phyloP scores from a whole-genome alignment of 2,888 invertebrate species.

The Drosophila cognata region DNA sequence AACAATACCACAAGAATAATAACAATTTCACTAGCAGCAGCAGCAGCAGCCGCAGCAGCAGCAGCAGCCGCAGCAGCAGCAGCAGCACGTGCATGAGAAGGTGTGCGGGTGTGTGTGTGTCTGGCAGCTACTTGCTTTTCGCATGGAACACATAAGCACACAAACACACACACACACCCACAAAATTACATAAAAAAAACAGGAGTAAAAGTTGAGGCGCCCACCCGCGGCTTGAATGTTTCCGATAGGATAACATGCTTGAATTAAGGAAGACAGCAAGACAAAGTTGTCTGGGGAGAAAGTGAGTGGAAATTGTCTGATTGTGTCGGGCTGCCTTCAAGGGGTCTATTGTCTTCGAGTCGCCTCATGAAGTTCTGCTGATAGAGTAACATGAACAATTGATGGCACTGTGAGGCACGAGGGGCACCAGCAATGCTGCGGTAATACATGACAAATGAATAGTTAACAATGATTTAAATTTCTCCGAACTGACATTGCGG shows the following conservation, averaged over 20 bases:
- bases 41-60: conserved; percentile 19
- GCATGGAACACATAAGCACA: conserved; percentile 3
- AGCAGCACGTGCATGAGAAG: conserved; percentile 15
- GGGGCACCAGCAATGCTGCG: conserved; percentile 20
- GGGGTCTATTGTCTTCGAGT: conserved; percentile 36
- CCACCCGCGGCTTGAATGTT: conserved; percentile 43
- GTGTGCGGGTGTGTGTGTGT: conserved; percentile 13
- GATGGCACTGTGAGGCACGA: conserved; percentile 9
- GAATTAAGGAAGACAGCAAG: conserved; percentile 26
- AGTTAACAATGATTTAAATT: conserved; percentile 70
- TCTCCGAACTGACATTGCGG: conserved; percentile 46
- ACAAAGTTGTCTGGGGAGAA: background rate
- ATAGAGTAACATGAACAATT: conserved; percentile 38
- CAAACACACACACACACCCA: background rate
- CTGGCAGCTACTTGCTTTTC: conserved; percentile 15
- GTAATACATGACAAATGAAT: conserved; percentile 59
- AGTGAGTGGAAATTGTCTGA: background rate
- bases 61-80: conserved; percentile 30
- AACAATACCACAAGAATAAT: conserved; percentile 77
- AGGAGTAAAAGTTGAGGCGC: conserved; percentile 17
- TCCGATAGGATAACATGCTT: conserved; percentile 25
- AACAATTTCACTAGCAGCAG: conserved; percentile 69
- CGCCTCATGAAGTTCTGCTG: conserved; percentile 27
- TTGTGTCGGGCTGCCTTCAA: conserved; percentile 3
- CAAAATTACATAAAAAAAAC: background rate